These are phyloP conservation scores for Ceraclea dissimilis DNA, from an alignment of 2,888 invertebrate species.

Conservation along the genomic window DNA sequence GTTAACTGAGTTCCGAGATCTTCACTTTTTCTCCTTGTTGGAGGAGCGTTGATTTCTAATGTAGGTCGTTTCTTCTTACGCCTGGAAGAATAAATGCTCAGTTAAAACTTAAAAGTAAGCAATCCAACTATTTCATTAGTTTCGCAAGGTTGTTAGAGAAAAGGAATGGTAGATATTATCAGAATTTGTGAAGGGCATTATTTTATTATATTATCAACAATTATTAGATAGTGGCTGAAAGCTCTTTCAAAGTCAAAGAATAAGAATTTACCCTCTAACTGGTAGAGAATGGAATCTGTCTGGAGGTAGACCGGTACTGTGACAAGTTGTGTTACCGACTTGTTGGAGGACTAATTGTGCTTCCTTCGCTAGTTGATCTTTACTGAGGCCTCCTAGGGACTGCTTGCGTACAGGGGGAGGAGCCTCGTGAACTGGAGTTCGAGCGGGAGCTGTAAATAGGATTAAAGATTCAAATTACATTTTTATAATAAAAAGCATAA, in stretches of 20 bases:
- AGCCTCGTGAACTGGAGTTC: conserved; percentile 7
- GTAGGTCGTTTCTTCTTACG: conserved; percentile 10
- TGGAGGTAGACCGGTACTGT: conserved; percentile 43
- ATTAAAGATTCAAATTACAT: neutral
- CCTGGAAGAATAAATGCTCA: conserved; percentile 3
- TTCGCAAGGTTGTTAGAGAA: too few species aligned
- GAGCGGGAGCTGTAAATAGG: conserved; percentile 10
- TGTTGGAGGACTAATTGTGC: conserved; percentile 68
- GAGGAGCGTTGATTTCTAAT: conserved; percentile 22
- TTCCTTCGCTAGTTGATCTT: conserved; percentile 67
- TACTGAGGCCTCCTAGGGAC: conserved; percentile 61
- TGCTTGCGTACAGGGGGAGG: conserved; percentile 40
- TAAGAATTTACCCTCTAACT: conserved; percentile 35
- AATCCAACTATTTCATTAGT: too few species aligned
- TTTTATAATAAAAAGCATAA: neutral
- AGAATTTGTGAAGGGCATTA: too few species aligned
- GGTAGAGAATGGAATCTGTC: conserved; percentile 63
- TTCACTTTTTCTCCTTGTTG: conserved; percentile 46
- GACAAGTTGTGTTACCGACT: conserved; percentile 64
- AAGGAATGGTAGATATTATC: too few species aligned
- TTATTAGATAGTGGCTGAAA: too few species aligned
- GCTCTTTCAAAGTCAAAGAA: too few species aligned
- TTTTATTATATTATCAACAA: too few species aligned
- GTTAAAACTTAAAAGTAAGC: neutral
- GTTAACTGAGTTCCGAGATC: conserved; percentile 36